These are phyloP conservation scores for Eupelmus urozonus DNA, from an alignment of 2,888 invertebrate genomes.

Conservation along the genomic window DNA sequence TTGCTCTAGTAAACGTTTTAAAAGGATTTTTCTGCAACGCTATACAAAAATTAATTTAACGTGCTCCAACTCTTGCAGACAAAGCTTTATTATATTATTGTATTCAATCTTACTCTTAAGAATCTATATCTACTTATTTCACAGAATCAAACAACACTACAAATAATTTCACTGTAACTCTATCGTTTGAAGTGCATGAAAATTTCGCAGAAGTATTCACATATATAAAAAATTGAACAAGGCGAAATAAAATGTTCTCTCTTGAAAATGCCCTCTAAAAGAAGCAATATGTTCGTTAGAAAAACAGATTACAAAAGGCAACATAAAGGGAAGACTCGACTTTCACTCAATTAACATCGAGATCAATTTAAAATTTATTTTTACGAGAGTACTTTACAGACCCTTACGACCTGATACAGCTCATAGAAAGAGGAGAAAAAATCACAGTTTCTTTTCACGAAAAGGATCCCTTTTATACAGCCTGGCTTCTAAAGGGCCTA, in stretches of 20 bases:
- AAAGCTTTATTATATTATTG: too few species aligned
- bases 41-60: too few species aligned
- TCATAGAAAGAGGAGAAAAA: slow-evolving; percentile 35
- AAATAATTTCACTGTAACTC: neutral
- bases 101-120: too few species aligned
- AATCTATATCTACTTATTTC: too few species aligned
- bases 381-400: slow-evolving; percentile 53
- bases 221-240: neutral
- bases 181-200: slow-evolving; percentile 1
- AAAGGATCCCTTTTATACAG: slow-evolving; percentile 45
- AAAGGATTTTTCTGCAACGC: too few species aligned
- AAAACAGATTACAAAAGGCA: slow-evolving; percentile 17
- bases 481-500: slow-evolving; percentile 51
- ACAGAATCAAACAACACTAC: too few species aligned
- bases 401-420: slow-evolving; percentile 31
- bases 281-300: slow-evolving; percentile 33
- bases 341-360: slow-evolving; percentile 57
- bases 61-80: too few species aligned
- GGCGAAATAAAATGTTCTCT: neutral
- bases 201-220: neutral
- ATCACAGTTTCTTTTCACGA: slow-evolving; percentile 54
- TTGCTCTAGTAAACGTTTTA: too few species aligned
- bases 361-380: slow-evolving; percentile 55
- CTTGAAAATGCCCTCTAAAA: slow-evolving; percentile 19
- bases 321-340: slow-evolving; percentile 56